phyloP scores from a whole-genome alignment of 2,113 vertebrate genomes.

The Grus americana region DNA sequence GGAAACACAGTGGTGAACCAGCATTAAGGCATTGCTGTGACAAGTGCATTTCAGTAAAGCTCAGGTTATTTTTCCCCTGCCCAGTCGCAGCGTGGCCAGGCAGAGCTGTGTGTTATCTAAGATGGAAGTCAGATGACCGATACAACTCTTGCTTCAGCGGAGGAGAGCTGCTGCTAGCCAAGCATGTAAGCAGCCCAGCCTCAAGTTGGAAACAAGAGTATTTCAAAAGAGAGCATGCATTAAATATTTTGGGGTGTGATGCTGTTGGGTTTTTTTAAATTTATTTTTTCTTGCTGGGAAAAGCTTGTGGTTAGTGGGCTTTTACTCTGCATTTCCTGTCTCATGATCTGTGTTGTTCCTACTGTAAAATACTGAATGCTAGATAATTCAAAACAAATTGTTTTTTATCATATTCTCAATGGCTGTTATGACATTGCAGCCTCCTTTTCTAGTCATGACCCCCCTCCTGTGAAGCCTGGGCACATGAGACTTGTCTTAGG shows the following conservation, averaged over 20 bases:
- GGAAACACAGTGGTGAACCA: neutral
- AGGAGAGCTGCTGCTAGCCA: conserved; percentile 15
- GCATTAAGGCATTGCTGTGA: neutral
- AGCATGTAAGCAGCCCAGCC: conserved; percentile 13
- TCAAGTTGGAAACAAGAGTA: neutral
- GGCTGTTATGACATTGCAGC: neutral
- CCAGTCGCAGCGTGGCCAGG: neutral
- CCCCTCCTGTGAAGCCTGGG: neutral
- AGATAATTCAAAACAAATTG: conserved; percentile 1
- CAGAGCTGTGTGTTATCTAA: conserved; percentile 15
- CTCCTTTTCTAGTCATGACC: neutral
- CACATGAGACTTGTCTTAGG: neutral
- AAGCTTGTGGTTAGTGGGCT: conserved; percentile 55
- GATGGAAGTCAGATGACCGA: conserved; percentile 18
- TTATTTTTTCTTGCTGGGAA: neutral
- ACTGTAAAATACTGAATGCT: conserved; percentile 37
- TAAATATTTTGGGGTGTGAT: neutral
- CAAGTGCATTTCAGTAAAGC: neutral
- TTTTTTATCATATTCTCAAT: neutral
- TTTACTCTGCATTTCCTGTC: conserved; percentile 56
- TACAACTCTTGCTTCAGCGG: conserved; percentile 36
- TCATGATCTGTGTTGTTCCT: conserved; percentile 40
- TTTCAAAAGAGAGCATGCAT: conserved; percentile 16
- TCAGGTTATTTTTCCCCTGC: neutral
- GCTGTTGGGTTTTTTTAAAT: neutral